These are phyloP conservation scores for Colletes latitarsis DNA, from an alignment of 1,140 invertebrate genomes.

Conservation along the genomic window DNA sequence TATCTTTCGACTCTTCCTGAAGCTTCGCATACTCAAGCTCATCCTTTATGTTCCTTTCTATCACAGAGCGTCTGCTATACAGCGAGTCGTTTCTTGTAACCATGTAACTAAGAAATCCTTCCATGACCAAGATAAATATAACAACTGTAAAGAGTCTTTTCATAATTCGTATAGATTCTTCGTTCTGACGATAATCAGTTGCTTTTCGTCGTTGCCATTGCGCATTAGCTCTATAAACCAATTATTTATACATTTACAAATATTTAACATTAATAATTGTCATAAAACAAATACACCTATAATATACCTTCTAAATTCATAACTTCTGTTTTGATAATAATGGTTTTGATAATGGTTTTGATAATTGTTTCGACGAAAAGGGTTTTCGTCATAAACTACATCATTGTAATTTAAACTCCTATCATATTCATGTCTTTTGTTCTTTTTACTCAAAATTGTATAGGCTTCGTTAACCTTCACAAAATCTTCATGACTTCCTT, in stretches of 20 bases:
- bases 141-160: too few relatives aligned
- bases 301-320: slow-evolving; percentile 2
- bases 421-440: slow-evolving; percentile 60
- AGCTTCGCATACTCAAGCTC: background rate
- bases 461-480: slow-evolving; percentile 82
- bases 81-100: too few relatives aligned
- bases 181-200: too few relatives aligned
- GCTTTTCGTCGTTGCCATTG: background rate
- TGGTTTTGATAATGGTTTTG: too few relatives aligned
- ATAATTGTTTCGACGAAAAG: background rate
- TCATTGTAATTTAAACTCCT: slow-evolving; percentile 42
- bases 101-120: too few relatives aligned
- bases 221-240: background rate
- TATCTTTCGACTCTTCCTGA: background rate
- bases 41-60: background rate
- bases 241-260: slow-evolving; percentile 31
- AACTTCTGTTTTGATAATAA: background rate
- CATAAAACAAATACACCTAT: background rate
- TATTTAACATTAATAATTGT: slow-evolving; percentile 5
- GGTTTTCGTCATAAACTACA: background rate
- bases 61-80: too few relatives aligned
- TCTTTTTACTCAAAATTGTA: slow-evolving; percentile 76
- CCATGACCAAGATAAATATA: too few relatives aligned
- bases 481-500: slow-evolving; percentile 78
- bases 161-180: too few relatives aligned